Percentiles rank a stretch among this genome's conserved stretches.
Evolutionary conservation across 2,888 invertebrate genomes (phyloP).

Genomic region (Brachyptera putata): DNA sequence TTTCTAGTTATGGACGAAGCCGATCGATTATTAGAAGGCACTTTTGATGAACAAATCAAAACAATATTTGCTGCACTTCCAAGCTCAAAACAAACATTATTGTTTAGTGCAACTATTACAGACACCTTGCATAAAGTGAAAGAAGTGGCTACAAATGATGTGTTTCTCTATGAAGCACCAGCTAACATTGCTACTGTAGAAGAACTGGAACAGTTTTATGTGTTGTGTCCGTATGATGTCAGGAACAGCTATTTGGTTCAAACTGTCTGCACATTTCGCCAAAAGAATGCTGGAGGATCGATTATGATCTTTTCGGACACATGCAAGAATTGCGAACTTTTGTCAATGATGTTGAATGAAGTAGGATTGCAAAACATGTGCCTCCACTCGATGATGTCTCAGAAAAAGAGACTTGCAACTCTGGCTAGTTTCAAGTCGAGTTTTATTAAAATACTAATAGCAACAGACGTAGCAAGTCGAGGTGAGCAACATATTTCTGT

Average conservation of each 20-base stretch:
- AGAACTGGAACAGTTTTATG: conserved; percentile 84
- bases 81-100: conserved; percentile 74
- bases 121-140: conserved; percentile 69
- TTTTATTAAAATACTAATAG: conserved; percentile 80
- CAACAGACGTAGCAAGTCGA: conserved; percentile 95
- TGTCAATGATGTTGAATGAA: conserved; percentile 83
- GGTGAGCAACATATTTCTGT: conserved; percentile 37
- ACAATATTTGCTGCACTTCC: conserved; percentile 75
- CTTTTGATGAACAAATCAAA: conserved; percentile 74
- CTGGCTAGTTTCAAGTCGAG: conserved; percentile 88
- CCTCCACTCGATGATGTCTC: conserved; percentile 90
- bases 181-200: conserved; percentile 77
- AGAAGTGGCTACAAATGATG: conserved; percentile 55
- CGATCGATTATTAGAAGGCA: conserved; percentile 77
- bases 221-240: conserved; percentile 85
- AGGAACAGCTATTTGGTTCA: conserved; percentile 90
- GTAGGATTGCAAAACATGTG: conserved; percentile 86
- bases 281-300: conserved; percentile 68
- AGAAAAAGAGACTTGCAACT: conserved; percentile 77
- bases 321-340: conserved; percentile 88
- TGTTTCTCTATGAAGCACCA: conserved; percentile 61
- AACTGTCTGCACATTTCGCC: conserved; percentile 69
- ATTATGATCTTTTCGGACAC: conserved; percentile 94
- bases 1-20: conserved; percentile 96
- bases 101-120: conserved; percentile 95